A percentile compares a stretch with the other conserved stretches of the same genome.
Evolutionary conservation across 2,113 vertebrate species (phyloP).

Genomic region (Eptesicus fuscus): DNA sequence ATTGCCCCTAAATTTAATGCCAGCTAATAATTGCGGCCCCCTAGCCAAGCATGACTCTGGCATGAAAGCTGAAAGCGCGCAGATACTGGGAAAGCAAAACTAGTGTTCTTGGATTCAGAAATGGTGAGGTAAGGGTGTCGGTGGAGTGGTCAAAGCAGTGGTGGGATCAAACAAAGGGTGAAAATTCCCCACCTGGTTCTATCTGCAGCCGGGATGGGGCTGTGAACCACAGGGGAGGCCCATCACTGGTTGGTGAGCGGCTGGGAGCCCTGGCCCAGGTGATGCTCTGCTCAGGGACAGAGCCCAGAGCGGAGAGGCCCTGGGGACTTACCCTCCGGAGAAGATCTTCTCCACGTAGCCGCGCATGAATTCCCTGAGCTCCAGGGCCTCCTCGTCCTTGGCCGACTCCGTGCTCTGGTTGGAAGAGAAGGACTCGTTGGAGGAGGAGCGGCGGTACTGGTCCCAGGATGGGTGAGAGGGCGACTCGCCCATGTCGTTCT

Average conservation of each 20-base stretch:
- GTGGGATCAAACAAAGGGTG: neutral
- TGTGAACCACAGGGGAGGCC: neutral
- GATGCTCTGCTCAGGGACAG: accelerated
- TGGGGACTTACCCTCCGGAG: constrained; percentile 82
- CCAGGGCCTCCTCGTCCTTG: constrained; percentile 76
- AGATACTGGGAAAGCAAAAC: neutral
- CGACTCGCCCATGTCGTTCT: constrained; percentile 88
- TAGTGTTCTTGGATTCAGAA: neutral
- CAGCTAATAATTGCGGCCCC: neutral
- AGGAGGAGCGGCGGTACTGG: constrained; percentile 87
- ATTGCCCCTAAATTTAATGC: neutral
- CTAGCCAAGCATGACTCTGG: too few species aligned
- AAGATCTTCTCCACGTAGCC: constrained; percentile 95
- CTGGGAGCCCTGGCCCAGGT: neutral
- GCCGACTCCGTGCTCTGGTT: constrained; percentile 87
- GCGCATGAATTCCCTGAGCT: constrained; percentile 90
- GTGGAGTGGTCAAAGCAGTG: accelerated
- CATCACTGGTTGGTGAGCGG: accelerated
- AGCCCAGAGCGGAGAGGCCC: neutral
- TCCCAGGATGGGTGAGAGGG: constrained; percentile 81
- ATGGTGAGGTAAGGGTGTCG: accelerated
- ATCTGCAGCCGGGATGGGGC: neutral
- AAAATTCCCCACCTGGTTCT: neutral
- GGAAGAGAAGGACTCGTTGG: constrained; percentile 88
- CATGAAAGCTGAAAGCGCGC: neutral